Evolutionary conservation across 1,140 invertebrate genomes (phyloP).

Genomic region (Zaprionus africanus): DNA sequence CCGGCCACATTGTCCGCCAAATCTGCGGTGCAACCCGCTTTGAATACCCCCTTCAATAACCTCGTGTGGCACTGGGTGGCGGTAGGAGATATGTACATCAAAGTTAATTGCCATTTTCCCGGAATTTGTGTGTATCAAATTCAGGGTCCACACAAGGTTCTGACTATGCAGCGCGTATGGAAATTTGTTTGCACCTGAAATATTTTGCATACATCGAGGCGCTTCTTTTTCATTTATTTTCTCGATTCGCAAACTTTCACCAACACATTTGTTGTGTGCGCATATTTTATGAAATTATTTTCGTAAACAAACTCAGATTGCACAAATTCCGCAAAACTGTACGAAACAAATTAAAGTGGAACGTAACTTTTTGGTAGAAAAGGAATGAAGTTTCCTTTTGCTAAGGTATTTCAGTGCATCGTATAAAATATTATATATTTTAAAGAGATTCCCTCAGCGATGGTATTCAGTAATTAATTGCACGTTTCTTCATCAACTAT

Average conservation of each 20-base stretch:
- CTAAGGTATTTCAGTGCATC: no score
- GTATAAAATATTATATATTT: no score
- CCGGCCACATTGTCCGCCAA: constrained; percentile 62
- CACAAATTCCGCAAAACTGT: background rate
- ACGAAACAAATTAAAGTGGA: background rate
- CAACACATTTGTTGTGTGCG: background rate
- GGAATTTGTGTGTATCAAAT: constrained; percentile 5
- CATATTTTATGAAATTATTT: constrained; percentile 7
- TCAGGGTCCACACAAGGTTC: constrained; percentile 5
- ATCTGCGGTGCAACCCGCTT: constrained; percentile 39
- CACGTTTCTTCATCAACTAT: background rate
- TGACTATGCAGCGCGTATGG: background rate
- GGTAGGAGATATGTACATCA: constrained; percentile 1
- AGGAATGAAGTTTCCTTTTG: no score
- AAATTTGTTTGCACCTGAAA: background rate
- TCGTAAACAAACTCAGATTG: background rate
- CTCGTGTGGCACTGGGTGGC: background rate
- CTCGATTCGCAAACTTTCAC: background rate
- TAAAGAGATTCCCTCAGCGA: no score
- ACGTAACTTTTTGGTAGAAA: background rate
- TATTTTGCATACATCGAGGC: constrained; percentile 10
- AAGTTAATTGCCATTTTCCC: constrained; percentile 19
- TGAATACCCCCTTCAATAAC: background rate
- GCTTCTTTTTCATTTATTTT: background rate
- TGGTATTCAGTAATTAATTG: no score